phyloP scores from a whole-genome alignment of 2,797 vertebrate genomes.

The Acipenser transmontanus region DNA sequence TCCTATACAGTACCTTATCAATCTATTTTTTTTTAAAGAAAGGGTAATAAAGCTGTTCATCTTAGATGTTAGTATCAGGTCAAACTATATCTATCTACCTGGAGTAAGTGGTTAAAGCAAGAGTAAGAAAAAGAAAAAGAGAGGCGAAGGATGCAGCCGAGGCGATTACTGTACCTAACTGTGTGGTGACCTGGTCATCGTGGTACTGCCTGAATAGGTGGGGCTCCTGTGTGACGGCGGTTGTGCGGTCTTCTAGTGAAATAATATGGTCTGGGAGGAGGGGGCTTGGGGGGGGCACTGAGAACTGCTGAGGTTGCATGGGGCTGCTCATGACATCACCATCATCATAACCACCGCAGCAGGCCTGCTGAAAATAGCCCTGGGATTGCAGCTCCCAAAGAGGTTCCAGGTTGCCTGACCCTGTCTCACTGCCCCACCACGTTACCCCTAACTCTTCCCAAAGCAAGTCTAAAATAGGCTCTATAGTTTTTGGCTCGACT shows the following conservation, averaged over 20 bases:
- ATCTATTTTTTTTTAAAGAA: conserved; percentile 27
- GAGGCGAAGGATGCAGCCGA: conserved; percentile 65
- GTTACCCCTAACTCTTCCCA: conserved; percentile 42
- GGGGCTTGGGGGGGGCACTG: conserved; percentile 53
- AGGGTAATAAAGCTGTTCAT: too few species aligned
- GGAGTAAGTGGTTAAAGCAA: conserved; percentile 61
- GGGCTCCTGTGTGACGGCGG: conserved; percentile 57
- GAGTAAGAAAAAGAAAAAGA: conserved; percentile 49
- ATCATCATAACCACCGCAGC: conserved; percentile 44
- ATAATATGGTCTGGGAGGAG: conserved; percentile 66
- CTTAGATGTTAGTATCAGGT: conserved; percentile 46
- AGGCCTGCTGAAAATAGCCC: conserved; percentile 11
- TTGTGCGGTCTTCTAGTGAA: conserved; percentile 52
- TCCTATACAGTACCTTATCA: conserved; percentile 32
- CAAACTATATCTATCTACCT: conserved; percentile 43
- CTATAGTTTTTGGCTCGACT: conserved; percentile 15
- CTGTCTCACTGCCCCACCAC: conserved; percentile 45
- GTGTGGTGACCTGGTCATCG: conserved; percentile 62
- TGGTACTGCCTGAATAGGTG: conserved; percentile 64
- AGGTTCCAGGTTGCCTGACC: conserved; percentile 38
- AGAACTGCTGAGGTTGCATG: conserved; percentile 39
- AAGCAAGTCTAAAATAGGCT: conserved; percentile 33
- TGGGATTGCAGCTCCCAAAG: conserved; percentile 38
- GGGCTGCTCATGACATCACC: conserved; percentile 59
- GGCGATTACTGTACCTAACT: conserved; percentile 69